Percentiles rank a stretch among this genome's conserved stretches.
These are phyloP conservation scores for Prunella strophiata DNA, from an alignment of 2,797 vertebrate species.

Conservation along the genomic window DNA sequence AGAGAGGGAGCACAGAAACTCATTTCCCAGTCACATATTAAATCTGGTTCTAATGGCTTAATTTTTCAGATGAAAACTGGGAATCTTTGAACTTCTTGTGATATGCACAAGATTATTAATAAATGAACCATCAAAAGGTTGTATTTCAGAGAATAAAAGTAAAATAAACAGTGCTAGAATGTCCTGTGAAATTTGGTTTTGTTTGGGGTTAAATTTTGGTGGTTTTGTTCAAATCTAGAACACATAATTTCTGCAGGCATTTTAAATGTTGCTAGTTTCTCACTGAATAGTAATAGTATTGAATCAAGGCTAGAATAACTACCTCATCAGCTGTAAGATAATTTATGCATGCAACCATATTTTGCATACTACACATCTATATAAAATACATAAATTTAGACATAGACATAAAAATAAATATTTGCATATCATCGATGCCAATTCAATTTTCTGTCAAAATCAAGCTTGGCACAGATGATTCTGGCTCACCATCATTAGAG, in stretches of 20 bases:
- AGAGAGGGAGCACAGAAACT: not conserved
- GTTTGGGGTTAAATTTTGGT: not conserved
- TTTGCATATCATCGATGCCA: not conserved
- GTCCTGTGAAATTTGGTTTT: not conserved
- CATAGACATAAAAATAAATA: not conserved
- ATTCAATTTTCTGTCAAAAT: constrained; percentile 18
- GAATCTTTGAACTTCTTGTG: not conserved
- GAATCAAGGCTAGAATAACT: not conserved
- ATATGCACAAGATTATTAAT: not conserved
- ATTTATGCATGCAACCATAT: not conserved
- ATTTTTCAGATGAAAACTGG: not conserved
- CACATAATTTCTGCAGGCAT: not conserved
- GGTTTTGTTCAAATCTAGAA: not conserved
- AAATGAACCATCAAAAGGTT: not conserved
- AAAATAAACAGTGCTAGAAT: not conserved
- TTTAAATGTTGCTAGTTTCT: not conserved
- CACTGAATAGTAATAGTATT: not conserved
- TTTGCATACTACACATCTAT: not conserved
- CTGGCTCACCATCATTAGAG: not conserved
- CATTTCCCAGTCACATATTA: not conserved
- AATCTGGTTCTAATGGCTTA: not conserved
- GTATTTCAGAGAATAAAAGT: not conserved
- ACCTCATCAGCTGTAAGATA: not conserved
- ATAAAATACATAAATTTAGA: not conserved
- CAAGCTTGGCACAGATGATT: not conserved